Conservation (phyloP, 2,113 vertebrate genomes). For the Hemicordylus capensis region DNA sequence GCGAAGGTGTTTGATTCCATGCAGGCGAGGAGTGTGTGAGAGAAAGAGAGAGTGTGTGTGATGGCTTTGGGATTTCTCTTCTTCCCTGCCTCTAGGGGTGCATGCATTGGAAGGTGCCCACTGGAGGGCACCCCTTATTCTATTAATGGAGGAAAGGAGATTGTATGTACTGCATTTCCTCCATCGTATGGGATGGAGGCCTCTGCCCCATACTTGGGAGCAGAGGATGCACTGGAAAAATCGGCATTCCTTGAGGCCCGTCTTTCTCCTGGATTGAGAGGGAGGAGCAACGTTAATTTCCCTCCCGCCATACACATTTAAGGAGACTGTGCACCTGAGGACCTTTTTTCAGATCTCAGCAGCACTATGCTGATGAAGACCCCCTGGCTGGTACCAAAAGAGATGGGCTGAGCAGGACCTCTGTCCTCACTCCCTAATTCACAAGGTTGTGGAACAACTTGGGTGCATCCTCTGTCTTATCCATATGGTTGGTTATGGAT, state of each 20-base stretch:
- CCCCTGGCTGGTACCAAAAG: background rate
- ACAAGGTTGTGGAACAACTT: background rate
- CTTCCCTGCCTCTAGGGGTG: background rate
- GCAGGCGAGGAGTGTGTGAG: constrained; percentile 2
- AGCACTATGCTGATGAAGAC: background rate
- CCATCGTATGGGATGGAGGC: background rate
- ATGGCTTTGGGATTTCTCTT: background rate
- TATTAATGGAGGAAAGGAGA: background rate
- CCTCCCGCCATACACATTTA: no score
- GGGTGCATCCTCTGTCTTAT: background rate
- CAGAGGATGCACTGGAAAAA: background rate
- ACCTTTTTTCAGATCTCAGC: background rate
- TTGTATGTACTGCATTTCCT: background rate
- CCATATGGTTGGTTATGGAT: background rate
- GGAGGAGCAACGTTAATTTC: background rate
- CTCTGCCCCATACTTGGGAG: background rate
- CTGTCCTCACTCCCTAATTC: background rate
- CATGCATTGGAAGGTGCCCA: background rate
- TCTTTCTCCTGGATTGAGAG: background rate
- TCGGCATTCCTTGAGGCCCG: background rate
- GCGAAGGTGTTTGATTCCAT: background rate
- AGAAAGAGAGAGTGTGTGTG: background rate
- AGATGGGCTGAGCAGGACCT: background rate
- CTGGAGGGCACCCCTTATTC: background rate
- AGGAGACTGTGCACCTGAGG: background rate